Base-by-base conservation (phyloP, 2,888 invertebrate genomes). In the Colletes collaris region DNA sequence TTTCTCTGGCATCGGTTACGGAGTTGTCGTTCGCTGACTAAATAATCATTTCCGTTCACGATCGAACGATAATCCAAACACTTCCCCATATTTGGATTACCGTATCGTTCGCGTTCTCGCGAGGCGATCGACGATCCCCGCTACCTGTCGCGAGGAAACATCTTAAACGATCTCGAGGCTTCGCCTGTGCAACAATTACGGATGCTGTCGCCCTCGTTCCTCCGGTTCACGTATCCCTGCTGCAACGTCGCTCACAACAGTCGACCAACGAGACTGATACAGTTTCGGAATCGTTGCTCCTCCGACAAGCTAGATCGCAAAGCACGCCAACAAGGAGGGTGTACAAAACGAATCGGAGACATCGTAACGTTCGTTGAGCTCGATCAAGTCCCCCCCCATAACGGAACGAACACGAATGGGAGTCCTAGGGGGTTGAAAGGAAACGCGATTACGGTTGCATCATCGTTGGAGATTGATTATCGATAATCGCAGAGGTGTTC, bases 1-100 rank as follows among this genome's bases (percentile, higher is more conserved):
- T 59, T 16, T 44, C 16, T 10, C 35, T 49, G 3, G 4, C n/a
- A 35, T 63, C 69, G 46, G 60, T 19, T 16, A 13, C 35, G 69
- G 52, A 50, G 52, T 40, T 16, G 37, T 27, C 56, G 46, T 27
- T 27, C 11, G 50, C 65, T 35, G 27, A 16, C 27, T 27, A 44
- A 11, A 35, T 35, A 46, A 27, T 52, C 58, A 16, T 52, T 50
- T 63, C 7, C 13, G 35, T 46, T 49, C 13, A 4, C 50, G 66
- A 80, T 66, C 72, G 65, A 66, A 10, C 37, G 82, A 84, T 88
- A 87, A 88, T 88, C 87, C 90, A 85, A 88, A 88, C 86, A 90
- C 91, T 91, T 91, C 91, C 91, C 91, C 91, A 90, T 90, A 87
- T 88, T 87, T 88, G 90, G 87, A 89, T 86, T 87, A 90, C 84